These are phyloP conservation scores for Crotalus helleri DNA, from an alignment of 2,113 vertebrate species.

Conservation along the genomic window DNA sequence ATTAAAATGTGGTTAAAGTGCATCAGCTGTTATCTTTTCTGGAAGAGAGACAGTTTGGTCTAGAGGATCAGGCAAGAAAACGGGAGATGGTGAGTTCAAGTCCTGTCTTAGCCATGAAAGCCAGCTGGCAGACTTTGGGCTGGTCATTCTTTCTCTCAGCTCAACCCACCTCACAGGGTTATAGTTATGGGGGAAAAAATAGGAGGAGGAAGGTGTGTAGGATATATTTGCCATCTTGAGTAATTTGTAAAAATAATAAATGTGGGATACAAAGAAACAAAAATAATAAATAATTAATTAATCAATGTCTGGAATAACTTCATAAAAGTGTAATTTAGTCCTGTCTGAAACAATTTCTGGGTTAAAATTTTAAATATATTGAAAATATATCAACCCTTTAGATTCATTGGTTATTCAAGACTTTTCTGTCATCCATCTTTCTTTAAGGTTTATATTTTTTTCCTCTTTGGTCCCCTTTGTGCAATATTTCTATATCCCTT, in stretches of 20 bases:
- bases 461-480: no score
- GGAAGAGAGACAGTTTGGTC: no score
- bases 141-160: no score
- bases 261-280: background rate
- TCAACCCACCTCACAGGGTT: no score
- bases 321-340: background rate
- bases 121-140: no score
- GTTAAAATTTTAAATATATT: background rate
- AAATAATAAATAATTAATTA: background rate
- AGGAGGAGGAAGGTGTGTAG: background rate
- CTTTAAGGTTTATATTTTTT: no score
- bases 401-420: background rate
- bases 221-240: background rate
- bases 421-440: background rate
- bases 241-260: background rate
- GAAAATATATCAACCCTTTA: background rate
- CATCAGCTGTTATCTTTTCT: no score
- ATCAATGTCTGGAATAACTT: background rate
- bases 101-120: no score
- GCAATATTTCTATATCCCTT: background rate
- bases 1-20: background rate
- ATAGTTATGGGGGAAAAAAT: background rate
- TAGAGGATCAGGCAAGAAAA: no score
- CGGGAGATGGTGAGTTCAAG: no score
- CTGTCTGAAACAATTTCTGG: background rate